These are phyloP conservation scores for Leptinotarsa texana DNA, from an alignment of 1,140 invertebrate species.

Conservation along the genomic window DNA sequence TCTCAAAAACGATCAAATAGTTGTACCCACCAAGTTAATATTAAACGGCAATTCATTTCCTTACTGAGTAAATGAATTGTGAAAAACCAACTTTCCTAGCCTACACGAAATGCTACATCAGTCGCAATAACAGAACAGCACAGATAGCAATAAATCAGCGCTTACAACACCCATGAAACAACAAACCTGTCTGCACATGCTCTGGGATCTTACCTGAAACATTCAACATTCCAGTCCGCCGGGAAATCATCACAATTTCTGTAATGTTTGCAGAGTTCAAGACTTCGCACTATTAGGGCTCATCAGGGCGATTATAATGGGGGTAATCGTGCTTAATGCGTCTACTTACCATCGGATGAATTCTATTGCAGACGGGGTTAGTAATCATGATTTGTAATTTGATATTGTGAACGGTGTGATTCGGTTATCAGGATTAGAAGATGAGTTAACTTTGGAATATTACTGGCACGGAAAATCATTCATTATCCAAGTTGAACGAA, in stretches of 20 bases:
- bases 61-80: too few species aligned
- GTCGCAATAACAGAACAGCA: not conserved
- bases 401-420: not conserved
- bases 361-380: not conserved
- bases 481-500: too few species aligned
- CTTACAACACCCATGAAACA: not conserved
- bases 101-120: not conserved
- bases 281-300: constrained; percentile 7
- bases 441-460: too few species aligned
- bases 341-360: not conserved
- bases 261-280: constrained; percentile 5
- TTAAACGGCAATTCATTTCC: too few species aligned
- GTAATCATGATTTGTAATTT: constrained; percentile 1
- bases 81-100: too few species aligned
- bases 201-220: not conserved
- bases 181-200: constrained; percentile 1
- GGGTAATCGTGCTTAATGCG: not conserved
- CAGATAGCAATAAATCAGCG: not conserved
- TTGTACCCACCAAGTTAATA: too few species aligned
- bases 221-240: not conserved
- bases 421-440: too few species aligned
- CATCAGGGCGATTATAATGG: constrained; percentile 5
- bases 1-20: too few species aligned
- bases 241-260: constrained; percentile 6
- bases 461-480: too few species aligned